Base-by-base conservation (phyloP, 2,888 invertebrate species). In the Brachypterus glaber region DNA sequence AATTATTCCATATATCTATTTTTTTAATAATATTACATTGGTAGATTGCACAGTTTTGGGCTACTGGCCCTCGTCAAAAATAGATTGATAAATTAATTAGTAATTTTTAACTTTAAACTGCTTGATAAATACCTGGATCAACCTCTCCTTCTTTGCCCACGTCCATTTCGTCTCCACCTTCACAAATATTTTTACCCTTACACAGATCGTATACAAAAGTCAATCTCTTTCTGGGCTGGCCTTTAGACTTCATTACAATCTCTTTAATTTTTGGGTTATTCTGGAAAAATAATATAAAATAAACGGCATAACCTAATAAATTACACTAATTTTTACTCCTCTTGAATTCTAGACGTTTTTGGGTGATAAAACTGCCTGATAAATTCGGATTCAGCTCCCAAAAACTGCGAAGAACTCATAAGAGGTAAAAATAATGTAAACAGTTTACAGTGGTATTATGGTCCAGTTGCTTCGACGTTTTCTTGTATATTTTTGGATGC, bases 151-250 rank as follows among this genome's bases (percentile, higher is more conserved):
- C 86, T 61, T 87, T 86, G 2, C 79, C 79, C 39, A 89, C 76
- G 57, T 96, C 95, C 85, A 95, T 91, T 64, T 96, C 97, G 65
- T 96, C 96, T 43, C 95, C 96, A 43, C 96, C 96, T 66, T 97
- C 97, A 67, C 98, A 99, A 58, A 97, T 88, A 51, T 89, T 91
- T 68, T 96, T 96, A 4, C 91, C 88, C 69, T 98, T 98, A 66
- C 97, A 98, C 17, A 98, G 68, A 63, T 98, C 98, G 66, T 98
- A 98, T 0, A 98, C 89, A 68, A 92, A 89, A 2, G 90, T 84
- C 41, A 99, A 70, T 37, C 98, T 76, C 65, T 95, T 93, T 41
- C 97, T 76, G 0, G 95, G 92, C 56, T 96, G 93, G 2, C 93
- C 93, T 69, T 93, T 93, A 1, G 95, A 90, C 67, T 97, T 97